Evolutionary conservation across 2,797 vertebrate genomes (phyloP), one percentile per base, ranked within the genome.

Genomic region (Pygocentrus nattereri): DNA sequence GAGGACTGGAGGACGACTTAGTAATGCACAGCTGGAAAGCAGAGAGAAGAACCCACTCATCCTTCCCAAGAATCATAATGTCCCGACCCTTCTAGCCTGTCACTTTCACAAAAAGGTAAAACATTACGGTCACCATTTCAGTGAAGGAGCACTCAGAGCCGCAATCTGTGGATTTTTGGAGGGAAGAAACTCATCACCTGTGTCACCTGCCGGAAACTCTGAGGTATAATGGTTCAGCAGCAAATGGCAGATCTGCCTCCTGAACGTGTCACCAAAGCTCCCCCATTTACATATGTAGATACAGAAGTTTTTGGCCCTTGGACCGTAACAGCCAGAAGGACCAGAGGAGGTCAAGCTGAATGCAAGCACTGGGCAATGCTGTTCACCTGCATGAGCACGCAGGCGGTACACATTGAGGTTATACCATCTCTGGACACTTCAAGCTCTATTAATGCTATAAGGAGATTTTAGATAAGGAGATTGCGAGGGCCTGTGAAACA

Each of bases 81-180:
- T 44, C 13, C 3, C 23, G 15, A 3, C 41, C 23, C 41, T 70
- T 6, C 21, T 70, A 21, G n/a, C 49, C 3, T 12, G 19, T 3
- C 38, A 69, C 19, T 47, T n/a, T 38, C 67, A 69, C 13, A 8
- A 69, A 74, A 2, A 71, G 18, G 44, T 25, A 4, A 12, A n/a
- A 23, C 41, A 47, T 16, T n/a, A 85, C 34, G 0, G 79, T 0
- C 62, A 74, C 4, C 85, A 52, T 81, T 18, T 47, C 79, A 64
- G 21, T 64, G 27, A 30, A 27, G 10, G 30, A 31, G 61, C 41
- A 12, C 1, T 41, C 34, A 69, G 31, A 69, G 27, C 21, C 4
- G 58, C 58, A 61, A 23, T 18, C 38, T 41, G 38, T 27, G 62
- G 62, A 65, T 27, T 34, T 19, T 12, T 34, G 31, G 11, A 65